Conservation (phyloP, 2,888 invertebrate genomes). For the Eupithecia subfuscata region DNA sequence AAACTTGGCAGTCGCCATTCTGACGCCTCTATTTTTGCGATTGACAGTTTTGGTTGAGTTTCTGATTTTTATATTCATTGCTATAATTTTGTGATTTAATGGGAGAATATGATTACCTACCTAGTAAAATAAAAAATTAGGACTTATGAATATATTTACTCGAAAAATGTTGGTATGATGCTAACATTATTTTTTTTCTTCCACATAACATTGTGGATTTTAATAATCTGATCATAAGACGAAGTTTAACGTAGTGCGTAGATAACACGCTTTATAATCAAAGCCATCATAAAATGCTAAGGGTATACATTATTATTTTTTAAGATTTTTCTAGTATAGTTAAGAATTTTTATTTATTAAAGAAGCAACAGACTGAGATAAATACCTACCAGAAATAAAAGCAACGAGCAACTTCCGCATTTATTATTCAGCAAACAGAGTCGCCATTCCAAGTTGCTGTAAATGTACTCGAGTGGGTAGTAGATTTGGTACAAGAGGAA, state of each 20-base stretch:
- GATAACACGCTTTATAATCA: background rate
- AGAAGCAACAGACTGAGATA: constrained; percentile 35
- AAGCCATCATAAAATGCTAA: background rate
- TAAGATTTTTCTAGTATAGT: background rate
- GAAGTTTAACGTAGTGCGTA: background rate
- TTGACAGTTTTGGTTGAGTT: constrained; percentile 38
- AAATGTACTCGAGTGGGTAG: constrained; percentile 63
- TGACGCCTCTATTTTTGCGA: constrained; percentile 51
- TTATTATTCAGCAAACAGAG: constrained; percentile 75
- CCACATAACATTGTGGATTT: too few species aligned
- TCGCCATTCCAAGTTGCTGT: constrained; percentile 64
- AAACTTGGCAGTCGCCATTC: constrained; percentile 56
- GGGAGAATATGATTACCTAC: background rate
- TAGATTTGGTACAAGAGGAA: constrained; percentile 61
- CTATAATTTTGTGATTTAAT: constrained; percentile 23
- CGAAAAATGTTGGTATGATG: background rate
- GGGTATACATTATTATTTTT: background rate
- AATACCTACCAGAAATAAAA: constrained; percentile 60
- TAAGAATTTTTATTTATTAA: constrained; percentile 12
- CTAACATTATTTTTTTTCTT: background rate
- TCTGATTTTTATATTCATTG: constrained; percentile 27
- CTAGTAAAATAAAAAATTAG: background rate
- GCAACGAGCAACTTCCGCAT: constrained; percentile 60
- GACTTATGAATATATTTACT: background rate
- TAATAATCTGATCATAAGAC: background rate